A percentile compares a stretch with the other conserved stretches of the same genome.
Evolutionary conservation across 1,140 invertebrate genomes (phyloP).

Genomic region (Calycopis cecrops): DNA sequence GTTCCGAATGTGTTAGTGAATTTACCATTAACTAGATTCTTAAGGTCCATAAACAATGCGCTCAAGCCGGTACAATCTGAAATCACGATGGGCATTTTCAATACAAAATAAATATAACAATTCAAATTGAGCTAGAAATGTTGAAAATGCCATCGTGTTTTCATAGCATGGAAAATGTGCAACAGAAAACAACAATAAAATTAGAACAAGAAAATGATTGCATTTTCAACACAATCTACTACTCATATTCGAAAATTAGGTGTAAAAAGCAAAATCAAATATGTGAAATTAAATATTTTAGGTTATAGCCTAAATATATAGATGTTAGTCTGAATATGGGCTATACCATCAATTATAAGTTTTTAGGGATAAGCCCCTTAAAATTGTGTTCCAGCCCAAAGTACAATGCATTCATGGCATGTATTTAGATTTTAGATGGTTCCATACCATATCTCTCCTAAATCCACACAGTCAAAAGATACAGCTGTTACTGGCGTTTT

Average conservation of each 20-base stretch:
- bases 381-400: no score
- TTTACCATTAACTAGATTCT: conserved; percentile 69
- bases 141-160: conserved; percentile 75
- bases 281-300: neutral
- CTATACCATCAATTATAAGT: no score
- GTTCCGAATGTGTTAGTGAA: conserved; percentile 48
- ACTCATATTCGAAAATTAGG: conserved; percentile 4
- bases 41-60: conserved; percentile 65
- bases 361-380: no score
- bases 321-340: no score
- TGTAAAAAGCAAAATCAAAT: conserved; percentile 3
- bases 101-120: conserved; percentile 36
- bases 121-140: conserved; percentile 44
- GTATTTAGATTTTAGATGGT: no score
- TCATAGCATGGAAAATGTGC: conserved; percentile 52
- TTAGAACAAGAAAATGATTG: conserved; percentile 65
- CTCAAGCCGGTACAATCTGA: conserved; percentile 66
- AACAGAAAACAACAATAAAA: conserved; percentile 59
- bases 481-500: no score
- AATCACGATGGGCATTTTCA: conserved; percentile 74
- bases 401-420: no score
- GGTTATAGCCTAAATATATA: no score
- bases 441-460: no score
- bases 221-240: conserved; percentile 72
- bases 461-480: no score